Evolutionary conservation across 1,140 invertebrate species (phyloP).

Genomic region (Drosophila miranda): DNA sequence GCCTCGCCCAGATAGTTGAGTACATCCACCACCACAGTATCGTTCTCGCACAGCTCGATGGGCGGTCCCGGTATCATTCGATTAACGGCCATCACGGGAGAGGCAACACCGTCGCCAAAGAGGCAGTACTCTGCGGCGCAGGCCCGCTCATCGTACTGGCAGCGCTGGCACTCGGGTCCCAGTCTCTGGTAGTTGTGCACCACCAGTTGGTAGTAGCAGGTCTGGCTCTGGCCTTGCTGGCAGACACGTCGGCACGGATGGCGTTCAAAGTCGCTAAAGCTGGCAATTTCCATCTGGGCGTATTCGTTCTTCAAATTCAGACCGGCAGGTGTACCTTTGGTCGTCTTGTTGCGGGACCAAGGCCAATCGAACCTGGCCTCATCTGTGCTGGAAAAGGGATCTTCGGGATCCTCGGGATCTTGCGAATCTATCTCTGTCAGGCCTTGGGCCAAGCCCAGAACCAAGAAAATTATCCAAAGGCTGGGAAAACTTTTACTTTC

Average conservation of each 20-base stretch:
- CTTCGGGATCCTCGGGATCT: neutral
- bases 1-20: conserved; percentile 90
- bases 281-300: conserved; percentile 48
- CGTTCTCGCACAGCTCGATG: conserved; percentile 93
- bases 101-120: conserved; percentile 87
- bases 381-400: neutral
- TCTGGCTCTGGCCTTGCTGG: conserved; percentile 61
- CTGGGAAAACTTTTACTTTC: conserved; percentile 59
- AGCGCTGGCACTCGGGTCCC: conserved; percentile 85
- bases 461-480: conserved; percentile 6
- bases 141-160: conserved; percentile 84
- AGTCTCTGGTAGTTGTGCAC: conserved; percentile 70
- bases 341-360: conserved; percentile 56
- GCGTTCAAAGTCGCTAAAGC: conserved; percentile 54
- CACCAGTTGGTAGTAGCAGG: conserved; percentile 72
- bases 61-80: conserved; percentile 91
- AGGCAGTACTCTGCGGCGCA: conserved; percentile 86
- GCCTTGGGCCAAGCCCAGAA: neutral
- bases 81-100: conserved; percentile 90
- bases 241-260: conserved; percentile 75
- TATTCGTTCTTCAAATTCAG: conserved; percentile 61
- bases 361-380: conserved; percentile 56
- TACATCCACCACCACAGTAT: conserved; percentile 92
- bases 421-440: neutral
- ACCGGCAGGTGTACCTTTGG: conserved; percentile 20